Conservation (phyloP, 1,140 invertebrate genomes). For the Anthonomus grandis region DNA sequence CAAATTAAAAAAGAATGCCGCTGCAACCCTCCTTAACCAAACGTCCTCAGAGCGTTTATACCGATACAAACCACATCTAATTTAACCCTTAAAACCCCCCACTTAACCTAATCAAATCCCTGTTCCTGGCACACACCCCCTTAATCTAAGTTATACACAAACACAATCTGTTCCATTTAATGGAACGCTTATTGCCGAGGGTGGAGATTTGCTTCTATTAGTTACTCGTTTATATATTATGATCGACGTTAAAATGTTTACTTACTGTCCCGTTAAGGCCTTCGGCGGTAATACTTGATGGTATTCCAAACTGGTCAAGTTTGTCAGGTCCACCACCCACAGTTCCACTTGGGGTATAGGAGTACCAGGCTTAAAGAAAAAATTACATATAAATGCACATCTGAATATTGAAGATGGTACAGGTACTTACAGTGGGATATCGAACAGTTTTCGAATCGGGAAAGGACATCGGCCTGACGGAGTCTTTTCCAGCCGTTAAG, state of each 20-base stretch:
- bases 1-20: too few relatives aligned
- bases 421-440: constrained; percentile 68
- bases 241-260: constrained; percentile 15
- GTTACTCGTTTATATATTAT: background rate
- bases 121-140: too few relatives aligned
- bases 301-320: constrained; percentile 58
- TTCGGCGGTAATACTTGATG: constrained; percentile 66
- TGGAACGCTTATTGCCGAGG: too few relatives aligned
- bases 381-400: background rate
- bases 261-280: constrained; percentile 47
- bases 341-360: constrained; percentile 77
- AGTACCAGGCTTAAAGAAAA: constrained; percentile 67
- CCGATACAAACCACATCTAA: too few relatives aligned
- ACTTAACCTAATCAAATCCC: too few relatives aligned
- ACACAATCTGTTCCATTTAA: too few relatives aligned
- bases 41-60: too few relatives aligned
- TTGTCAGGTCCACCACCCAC: constrained; percentile 75
- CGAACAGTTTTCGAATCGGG: constrained; percentile 71
- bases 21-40: too few relatives aligned
- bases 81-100: too few relatives aligned
- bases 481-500: constrained; percentile 49
- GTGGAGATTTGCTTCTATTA: too few relatives aligned
- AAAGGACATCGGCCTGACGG: constrained; percentile 54
- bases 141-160: too few relatives aligned
- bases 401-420: too few relatives aligned